A percentile compares a stretch with the other conserved stretches of the same genome.
These are phyloP conservation scores for Drosophila koepferae DNA, from an alignment of 2,888 invertebrate genomes.

Conservation along the genomic window DNA sequence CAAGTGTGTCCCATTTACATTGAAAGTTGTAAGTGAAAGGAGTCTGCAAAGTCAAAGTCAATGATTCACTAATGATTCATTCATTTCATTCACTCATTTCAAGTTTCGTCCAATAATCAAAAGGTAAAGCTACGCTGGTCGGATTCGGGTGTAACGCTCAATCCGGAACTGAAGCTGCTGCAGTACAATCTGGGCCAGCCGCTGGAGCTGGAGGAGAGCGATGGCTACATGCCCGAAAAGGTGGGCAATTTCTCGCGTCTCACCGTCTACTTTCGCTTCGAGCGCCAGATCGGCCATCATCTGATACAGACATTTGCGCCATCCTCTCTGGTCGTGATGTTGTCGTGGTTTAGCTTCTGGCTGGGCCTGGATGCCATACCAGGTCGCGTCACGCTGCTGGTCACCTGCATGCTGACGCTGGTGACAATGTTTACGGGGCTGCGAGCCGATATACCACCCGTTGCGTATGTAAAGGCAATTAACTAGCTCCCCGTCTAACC, in stretches of 20 bases:
- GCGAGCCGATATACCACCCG: conserved; percentile 93
- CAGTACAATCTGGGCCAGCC: conserved; percentile 93
- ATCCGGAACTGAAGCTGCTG: conserved; percentile 91
- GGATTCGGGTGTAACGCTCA: conserved; percentile 90
- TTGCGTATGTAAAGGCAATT: conserved; percentile 93
- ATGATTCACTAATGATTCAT: not conserved
- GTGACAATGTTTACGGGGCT: conserved; percentile 95
- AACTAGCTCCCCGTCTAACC: not conserved
- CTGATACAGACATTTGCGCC: conserved; percentile 94
- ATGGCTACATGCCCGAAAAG: conserved; percentile 91
- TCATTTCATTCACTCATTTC: conserved; percentile 31
- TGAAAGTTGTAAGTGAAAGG: conserved; percentile 91
- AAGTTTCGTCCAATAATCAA: conserved; percentile 92
- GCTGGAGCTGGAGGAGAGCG: conserved; percentile 89
- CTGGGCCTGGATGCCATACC: conserved; percentile 93
- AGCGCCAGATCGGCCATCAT: conserved; percentile 93
- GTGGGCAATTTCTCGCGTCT: conserved; percentile 93
- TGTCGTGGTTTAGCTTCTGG: conserved; percentile 96
- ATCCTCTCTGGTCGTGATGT: conserved; percentile 92
- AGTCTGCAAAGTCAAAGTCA: not conserved
- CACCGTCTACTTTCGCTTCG: conserved; percentile 92
- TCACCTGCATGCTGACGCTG: conserved; percentile 93
- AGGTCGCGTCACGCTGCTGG: conserved; percentile 91
- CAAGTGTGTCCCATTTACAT: conserved; percentile 93
- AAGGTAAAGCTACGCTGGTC: conserved; percentile 92